These are phyloP conservation scores for Syrista parreyssii DNA, from an alignment of 2,888 invertebrate genomes.

Conservation along the genomic window DNA sequence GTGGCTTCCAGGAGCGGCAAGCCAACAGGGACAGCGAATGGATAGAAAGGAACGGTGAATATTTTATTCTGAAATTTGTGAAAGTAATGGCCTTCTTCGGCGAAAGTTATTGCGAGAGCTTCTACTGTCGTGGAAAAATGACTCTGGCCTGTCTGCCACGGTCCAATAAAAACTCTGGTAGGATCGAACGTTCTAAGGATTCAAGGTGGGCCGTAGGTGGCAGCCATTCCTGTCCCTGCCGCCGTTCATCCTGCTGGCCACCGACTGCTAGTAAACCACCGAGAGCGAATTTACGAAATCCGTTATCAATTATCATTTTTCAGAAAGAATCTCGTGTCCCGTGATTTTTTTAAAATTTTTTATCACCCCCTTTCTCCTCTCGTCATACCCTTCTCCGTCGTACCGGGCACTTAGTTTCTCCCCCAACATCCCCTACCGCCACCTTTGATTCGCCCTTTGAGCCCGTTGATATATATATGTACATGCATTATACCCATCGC, in stretches of 20 bases:
- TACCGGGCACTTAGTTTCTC: too few species aligned
- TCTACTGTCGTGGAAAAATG: not conserved
- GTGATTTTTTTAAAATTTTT: not conserved
- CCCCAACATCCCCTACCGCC: too few species aligned
- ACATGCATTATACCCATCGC: not conserved
- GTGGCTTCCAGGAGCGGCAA: not conserved
- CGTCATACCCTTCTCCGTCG: too few species aligned
- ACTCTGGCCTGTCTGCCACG: not conserved
- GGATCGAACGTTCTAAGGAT: not conserved
- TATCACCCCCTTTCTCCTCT: too few species aligned
- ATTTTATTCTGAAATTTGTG: not conserved
- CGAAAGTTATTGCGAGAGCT: not conserved
- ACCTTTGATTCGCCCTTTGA: not conserved
- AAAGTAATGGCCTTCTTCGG: not conserved
- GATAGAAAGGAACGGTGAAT: not conserved
- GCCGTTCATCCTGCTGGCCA: too few species aligned
- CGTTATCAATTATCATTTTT: not conserved
- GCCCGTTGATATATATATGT: too few species aligned
- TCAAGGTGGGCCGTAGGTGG: not conserved
- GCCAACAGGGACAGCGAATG: not conserved
- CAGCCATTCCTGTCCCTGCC: not conserved
- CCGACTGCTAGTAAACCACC: too few species aligned
- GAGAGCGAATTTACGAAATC: not conserved
- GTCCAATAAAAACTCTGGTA: not conserved
- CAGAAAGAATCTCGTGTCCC: not conserved